Evolutionary conservation across 2,888 invertebrate species (phyloP).

Genomic region (Stenichneumon culpator): DNA sequence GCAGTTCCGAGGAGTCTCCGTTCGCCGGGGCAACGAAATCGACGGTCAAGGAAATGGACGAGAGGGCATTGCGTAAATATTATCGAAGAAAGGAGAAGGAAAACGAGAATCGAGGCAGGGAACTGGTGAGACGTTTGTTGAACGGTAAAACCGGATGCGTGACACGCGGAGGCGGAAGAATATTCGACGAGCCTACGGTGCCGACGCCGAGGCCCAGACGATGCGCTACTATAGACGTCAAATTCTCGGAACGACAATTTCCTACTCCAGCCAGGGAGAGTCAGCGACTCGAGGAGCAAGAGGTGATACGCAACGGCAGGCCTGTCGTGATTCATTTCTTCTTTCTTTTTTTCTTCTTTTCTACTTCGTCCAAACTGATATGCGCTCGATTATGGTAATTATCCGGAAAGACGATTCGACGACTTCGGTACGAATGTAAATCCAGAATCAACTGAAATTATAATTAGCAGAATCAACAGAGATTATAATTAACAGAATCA

Average conservation of each 20-base stretch:
- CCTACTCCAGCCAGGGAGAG: conserved; percentile 94
- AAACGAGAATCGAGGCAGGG: conserved; percentile 49
- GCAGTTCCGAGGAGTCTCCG: conserved; percentile 69
- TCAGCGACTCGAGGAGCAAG: conserved; percentile 89
- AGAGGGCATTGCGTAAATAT: conserved; percentile 59
- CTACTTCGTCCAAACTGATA: conserved; percentile 1
- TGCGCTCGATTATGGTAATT: background rate
- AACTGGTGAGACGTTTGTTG: conserved; percentile 71
- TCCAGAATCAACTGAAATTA: background rate
- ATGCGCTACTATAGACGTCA: conserved; percentile 88
- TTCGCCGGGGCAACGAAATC: background rate
- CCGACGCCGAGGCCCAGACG: conserved; percentile 87
- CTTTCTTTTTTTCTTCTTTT: conserved; percentile 3
- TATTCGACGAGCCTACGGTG: conserved; percentile 81
- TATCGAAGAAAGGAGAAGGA: conserved; percentile 54
- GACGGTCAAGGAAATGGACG: conserved; percentile 39
- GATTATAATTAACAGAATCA: no score
- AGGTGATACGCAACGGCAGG: conserved; percentile 82
- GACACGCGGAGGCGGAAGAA: conserved; percentile 72
- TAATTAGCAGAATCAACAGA: background rate
- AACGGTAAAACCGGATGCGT: conserved; percentile 71
- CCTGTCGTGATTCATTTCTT: background rate
- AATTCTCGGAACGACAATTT: conserved; percentile 91
- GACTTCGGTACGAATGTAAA: background rate
- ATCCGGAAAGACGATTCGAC: background rate